A percentile compares a stretch with the other conserved stretches of the same genome.
Evolutionary conservation across 2,797 vertebrate species (phyloP).

Genomic region (Halcyon chelicuti): DNA sequence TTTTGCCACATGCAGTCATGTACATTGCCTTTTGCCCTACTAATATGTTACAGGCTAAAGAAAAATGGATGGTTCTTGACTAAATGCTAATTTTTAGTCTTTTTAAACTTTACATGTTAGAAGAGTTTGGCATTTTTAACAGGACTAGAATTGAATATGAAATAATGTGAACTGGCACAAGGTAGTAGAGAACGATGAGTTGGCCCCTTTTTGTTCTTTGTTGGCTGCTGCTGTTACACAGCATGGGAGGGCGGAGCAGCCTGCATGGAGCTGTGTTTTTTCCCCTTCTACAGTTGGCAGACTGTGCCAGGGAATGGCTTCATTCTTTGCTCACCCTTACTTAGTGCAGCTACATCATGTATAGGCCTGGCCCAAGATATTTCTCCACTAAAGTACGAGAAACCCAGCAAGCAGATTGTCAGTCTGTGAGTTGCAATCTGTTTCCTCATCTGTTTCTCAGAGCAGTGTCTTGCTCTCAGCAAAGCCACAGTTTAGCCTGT

Average conservation of each 20-base stretch:
- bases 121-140: background rate
- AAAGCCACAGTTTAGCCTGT: conserved; percentile 40
- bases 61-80: background rate
- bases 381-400: conserved; percentile 38
- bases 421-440: conserved; percentile 60
- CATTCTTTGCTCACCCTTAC: background rate
- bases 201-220: conserved; percentile 11
- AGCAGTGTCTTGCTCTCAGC: conserved; percentile 52
- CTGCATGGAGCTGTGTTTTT: background rate
- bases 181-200: background rate
- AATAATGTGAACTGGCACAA: background rate
- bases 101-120: background rate
- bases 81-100: background rate
- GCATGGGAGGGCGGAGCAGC: conserved; percentile 14
- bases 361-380: conserved; percentile 45
- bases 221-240: conserved; percentile 34
- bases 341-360: background rate
- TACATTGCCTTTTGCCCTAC: background rate
- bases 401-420: conserved; percentile 56
- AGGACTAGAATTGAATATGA: background rate
- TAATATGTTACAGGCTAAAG: background rate
- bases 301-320: conserved; percentile 34
- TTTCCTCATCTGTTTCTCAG: conserved; percentile 65
- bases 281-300: conserved; percentile 27
- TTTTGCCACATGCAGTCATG: background rate